Evolutionary conservation across 1,140 invertebrate species (phyloP).

Genomic region (Agrypnia vestita): DNA sequence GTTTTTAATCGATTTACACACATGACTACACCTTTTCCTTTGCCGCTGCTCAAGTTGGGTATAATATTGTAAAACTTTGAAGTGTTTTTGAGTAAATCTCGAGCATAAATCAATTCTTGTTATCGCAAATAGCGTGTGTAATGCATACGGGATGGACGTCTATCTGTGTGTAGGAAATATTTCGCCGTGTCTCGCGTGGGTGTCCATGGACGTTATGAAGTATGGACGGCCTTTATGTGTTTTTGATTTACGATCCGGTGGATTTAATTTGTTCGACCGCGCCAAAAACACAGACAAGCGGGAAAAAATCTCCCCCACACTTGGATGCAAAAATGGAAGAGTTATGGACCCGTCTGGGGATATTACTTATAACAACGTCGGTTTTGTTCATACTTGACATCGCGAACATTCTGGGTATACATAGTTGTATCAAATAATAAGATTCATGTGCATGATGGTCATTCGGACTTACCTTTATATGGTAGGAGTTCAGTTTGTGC

Average conservation of each 20-base stretch:
- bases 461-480: slow-evolving; percentile 89
- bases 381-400: too few relatives aligned
- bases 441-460: too few relatives aligned
- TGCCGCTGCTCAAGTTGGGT: too few relatives aligned
- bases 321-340: not conserved
- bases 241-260: slow-evolving; percentile 35
- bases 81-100: too few relatives aligned
- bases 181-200: slow-evolving; percentile 12
- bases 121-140: not conserved
- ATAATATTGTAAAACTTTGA: too few relatives aligned
- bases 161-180: slow-evolving; percentile 3
- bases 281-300: slow-evolving; percentile 17
- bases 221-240: slow-evolving; percentile 24
- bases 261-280: slow-evolving; percentile 35
- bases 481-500: slow-evolving; percentile 98
- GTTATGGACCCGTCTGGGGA: slow-evolving; percentile 12
- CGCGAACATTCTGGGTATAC: too few relatives aligned
- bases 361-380: not conserved
- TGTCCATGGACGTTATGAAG: slow-evolving; percentile 7
- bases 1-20: too few relatives aligned
- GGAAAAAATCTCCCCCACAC: slow-evolving; percentile 17
- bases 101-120: not conserved
- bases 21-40: too few relatives aligned
- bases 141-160: slow-evolving; percentile 1
- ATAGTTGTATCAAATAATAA: too few relatives aligned